These are phyloP conservation scores for Ernsta delagoae DNA, from an alignment of 2,888 invertebrate species.

Conservation along the genomic window DNA sequence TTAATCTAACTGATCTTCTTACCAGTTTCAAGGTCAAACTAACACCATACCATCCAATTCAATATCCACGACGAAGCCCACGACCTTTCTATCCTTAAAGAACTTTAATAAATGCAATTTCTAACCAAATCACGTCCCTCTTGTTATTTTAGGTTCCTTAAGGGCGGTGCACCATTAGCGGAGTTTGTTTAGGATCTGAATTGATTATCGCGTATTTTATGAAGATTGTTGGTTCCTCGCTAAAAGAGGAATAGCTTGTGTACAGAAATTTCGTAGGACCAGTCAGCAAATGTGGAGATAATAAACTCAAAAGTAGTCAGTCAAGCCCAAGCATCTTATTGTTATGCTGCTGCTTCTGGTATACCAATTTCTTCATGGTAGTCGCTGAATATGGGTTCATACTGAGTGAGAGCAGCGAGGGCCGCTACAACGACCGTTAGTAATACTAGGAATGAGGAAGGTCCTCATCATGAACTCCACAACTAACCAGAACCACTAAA, in stretches of 20 bases:
- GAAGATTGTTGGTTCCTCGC: constrained; percentile 35
- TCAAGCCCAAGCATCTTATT: no score
- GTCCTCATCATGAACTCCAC: no score
- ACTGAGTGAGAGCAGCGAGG: constrained; percentile 39
- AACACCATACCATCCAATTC: not conserved
- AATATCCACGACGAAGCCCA: not conserved
- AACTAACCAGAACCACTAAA: no score
- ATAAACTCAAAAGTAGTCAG: no score
- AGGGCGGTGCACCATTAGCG: constrained; percentile 46
- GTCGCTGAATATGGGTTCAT: no score
- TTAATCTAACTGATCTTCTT: no score
- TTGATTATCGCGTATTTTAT: constrained; percentile 49
- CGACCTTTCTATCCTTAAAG: constrained; percentile 7
- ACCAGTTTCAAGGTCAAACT: not conserved
- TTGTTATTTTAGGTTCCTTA: constrained; percentile 51
- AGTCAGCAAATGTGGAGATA: no score
- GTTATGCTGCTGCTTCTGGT: no score
- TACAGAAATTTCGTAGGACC: not conserved
- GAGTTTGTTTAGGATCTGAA: constrained; percentile 51
- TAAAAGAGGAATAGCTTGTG: not conserved
- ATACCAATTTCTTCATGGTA: no score
- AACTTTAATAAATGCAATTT: constrained; percentile 38
- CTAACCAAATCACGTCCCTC: constrained; percentile 37
- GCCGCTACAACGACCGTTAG: no score
- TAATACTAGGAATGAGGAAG: no score